phyloP scores from a whole-genome alignment of 23 tunicate genomes.

The Trididemnum nubilum region DNA sequence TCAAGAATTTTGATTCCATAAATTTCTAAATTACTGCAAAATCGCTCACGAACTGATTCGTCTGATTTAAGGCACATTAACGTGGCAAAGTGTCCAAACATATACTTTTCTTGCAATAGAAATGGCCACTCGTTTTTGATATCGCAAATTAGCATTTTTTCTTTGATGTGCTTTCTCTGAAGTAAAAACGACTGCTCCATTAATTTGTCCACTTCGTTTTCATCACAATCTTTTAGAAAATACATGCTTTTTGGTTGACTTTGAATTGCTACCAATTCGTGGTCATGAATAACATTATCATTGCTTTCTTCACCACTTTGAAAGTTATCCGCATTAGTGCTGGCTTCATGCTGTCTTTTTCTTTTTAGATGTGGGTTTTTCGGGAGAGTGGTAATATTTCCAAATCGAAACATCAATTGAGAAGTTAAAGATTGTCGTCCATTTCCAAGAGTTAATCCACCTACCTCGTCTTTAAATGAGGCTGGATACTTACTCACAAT shows the following conservation, averaged over 20 bases:
- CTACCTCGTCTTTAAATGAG: too few species aligned
- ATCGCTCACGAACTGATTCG: not conserved
- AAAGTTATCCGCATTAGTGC: not conserved
- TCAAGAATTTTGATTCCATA: not conserved
- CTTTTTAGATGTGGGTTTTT: not conserved
- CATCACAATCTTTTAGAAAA: not conserved
- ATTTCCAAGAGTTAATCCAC: too few species aligned
- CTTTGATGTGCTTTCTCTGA: not conserved
- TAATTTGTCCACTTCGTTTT: not conserved
- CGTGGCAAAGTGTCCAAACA: not conserved
- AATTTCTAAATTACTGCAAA: not conserved
- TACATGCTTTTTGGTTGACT: not conserved
- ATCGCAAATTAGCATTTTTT: not conserved
- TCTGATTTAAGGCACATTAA: not conserved
- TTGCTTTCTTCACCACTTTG: not conserved
- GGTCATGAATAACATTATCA: not conserved
- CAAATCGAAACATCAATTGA: not conserved
- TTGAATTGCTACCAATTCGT: not conserved
- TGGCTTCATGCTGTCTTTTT: not conserved
- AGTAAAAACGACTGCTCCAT: not conserved
- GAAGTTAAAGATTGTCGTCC: too few species aligned
- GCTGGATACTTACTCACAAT: too few species aligned
- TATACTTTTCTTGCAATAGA: not conserved
- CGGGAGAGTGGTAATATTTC: not conserved
- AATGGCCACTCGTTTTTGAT: slow-evolving; percentile 2